Base-by-base conservation (phyloP, 1,140 invertebrate genomes). In the Marisa cornuarietis region DNA sequence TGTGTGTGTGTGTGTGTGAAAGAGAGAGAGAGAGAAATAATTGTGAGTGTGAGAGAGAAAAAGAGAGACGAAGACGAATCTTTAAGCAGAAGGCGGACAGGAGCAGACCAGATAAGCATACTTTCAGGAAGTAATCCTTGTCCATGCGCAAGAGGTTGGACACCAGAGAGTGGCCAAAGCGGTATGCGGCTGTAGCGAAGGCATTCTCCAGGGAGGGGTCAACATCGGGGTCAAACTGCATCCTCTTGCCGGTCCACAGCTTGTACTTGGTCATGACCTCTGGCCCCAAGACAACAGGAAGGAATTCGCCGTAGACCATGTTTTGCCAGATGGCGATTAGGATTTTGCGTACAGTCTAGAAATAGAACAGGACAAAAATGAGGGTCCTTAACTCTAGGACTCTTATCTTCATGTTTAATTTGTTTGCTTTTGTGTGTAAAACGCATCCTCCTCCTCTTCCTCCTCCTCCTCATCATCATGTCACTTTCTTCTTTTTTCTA, bases 241-340 rank as follows among this genome's bases (percentile, higher is more conserved):
- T 73, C 14, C 72, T 73, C 52, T 92, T 92, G 13, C 63, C 71
- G n/a, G 75, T 76, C 8, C 78, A 49, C 31, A 87, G 79, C 42
- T 79, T 61, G 75, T 69, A 84, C 61, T 76, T 65, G 0, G 20
- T 31, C 63, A 82, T 80, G 10, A 78, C 16, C 14, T 95, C 95
- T 18, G 79, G 79, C 14, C 79, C 79, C 72, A 97, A 90, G 14
- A 98, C 91, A 66, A 97, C 93, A 0, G 97, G 96, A 22, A 98
- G 90, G 87, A 95, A 97, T 90, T 97, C 96, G 83, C 95, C 95
- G 86, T 96, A 97, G 51, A 94, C 94, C 62, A 97, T 95, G n/a
- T 95, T 93, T 89, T 97, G 96, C 85, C 95, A 93, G 87, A 95
- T 92, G 6, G 95, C 96, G 51, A 52, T 58, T 9, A 76, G 16